phyloP scores from a whole-genome alignment of 2,888 invertebrate genomes.

The Trachelus tabidus region DNA sequence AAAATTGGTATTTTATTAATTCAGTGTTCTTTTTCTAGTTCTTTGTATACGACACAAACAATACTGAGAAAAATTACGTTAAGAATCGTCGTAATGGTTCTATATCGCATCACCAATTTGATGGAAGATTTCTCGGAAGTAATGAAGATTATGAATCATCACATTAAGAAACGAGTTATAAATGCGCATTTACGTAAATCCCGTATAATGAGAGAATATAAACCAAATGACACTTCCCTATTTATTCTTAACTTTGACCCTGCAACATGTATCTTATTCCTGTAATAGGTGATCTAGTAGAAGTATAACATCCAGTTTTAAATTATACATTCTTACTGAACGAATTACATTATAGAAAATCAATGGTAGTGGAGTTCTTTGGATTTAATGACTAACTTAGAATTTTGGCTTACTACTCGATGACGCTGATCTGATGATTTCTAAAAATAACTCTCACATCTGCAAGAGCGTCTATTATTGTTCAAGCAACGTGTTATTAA shows the following conservation, averaged over 20 bases:
- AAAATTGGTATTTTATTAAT: not conserved
- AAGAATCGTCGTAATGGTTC: not conserved
- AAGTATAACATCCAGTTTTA: not conserved
- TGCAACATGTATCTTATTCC: not conserved
- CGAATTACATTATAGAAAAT: not conserved
- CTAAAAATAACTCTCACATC: not conserved
- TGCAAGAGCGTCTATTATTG: not conserved
- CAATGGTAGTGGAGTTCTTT: not conserved
- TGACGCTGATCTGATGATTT: not conserved
- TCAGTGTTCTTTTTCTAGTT: not conserved
- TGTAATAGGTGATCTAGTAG: not conserved
- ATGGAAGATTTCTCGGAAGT: not conserved
- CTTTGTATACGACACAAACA: not conserved
- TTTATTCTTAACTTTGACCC: not conserved
- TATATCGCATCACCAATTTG: not conserved
- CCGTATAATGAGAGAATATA: not conserved
- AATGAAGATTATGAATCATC: not conserved
- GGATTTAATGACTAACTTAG: not conserved
- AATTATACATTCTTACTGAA: not conserved
- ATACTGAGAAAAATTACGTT: not conserved
- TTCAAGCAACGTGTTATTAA: not conserved
- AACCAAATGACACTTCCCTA: not conserved
- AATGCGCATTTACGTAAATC: not conserved
- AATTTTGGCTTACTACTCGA: no score
- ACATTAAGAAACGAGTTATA: not conserved